Percentiles rank a stretch among this genome's conserved stretches.
Conservation (phyloP, 2,113 vertebrate species). For the Thalassarche chlororhynchos region DNA sequence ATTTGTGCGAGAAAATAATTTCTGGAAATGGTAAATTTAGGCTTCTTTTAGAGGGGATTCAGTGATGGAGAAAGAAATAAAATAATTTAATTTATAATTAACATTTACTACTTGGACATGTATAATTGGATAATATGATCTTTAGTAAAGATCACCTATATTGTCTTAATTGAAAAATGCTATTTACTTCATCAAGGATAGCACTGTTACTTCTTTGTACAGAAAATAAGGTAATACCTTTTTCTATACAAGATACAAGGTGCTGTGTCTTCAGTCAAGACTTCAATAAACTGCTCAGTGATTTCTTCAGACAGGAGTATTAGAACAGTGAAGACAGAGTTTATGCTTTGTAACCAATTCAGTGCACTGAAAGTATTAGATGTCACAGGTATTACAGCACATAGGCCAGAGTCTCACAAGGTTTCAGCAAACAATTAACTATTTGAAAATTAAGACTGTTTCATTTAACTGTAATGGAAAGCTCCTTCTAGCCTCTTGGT, state of each 20-base stretch:
- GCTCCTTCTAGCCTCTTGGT: neutral
- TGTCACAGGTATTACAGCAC: constrained; percentile 16
- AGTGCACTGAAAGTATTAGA: constrained; percentile 22
- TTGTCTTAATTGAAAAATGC: constrained; percentile 18
- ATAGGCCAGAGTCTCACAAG: neutral
- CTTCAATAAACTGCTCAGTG: neutral
- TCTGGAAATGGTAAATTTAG: constrained; percentile 14
- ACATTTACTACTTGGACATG: constrained; percentile 7
- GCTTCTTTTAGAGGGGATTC: neutral
- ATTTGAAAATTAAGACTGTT: constrained; percentile 10
- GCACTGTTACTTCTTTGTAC: constrained; percentile 4
- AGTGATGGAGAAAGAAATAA: neutral
- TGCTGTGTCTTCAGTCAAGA: constrained; percentile 39
- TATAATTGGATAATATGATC: neutral
- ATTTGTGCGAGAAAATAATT: neutral
- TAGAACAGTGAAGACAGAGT: neutral
- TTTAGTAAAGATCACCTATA: constrained; percentile 16
- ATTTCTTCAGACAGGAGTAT: neutral
- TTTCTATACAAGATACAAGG: constrained; percentile 50
- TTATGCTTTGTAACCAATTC: neutral
- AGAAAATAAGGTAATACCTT: neutral
- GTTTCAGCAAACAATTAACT: neutral
- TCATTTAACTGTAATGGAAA: neutral
- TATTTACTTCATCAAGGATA: constrained; percentile 15
- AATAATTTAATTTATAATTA: constrained; percentile 52